Base-by-base conservation (phyloP, 2,888 invertebrate genomes). In the Theodoxus fluviatilis region DNA sequence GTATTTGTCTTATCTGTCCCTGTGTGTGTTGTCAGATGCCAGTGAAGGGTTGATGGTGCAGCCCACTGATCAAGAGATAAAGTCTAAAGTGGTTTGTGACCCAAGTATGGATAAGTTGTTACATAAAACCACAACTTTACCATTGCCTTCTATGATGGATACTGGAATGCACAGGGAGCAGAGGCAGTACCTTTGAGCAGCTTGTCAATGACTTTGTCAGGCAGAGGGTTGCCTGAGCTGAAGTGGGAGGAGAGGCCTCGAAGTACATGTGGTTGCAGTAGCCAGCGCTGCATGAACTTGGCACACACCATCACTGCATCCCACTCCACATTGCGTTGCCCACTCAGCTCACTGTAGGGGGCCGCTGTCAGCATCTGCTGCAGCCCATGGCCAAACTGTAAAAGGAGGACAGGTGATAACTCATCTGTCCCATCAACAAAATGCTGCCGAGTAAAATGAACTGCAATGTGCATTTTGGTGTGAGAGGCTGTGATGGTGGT, bases 271-370 rank as follows among this genome's bases (percentile, higher is more conserved):
- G 91, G 90, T 78, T 94, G 92, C 75, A 91, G 92, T 7, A 94
- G 75, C 92, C 94, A 95, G 83, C 93, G 92, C 38, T 71, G 71
- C 91, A 98, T 91, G 69, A 98, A 93, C 79, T 94, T 90, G 0
- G 94, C 92, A 73, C 93, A 92, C 0, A 95, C 91, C 9, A 43
- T 93, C 0, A 94, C 92, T 0, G 94, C 94, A 87, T 98, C 98
- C 95, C 95, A 96, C 89, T 98, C 98, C 0, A 97, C 91, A 85
- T 94, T 94, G 0, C 92, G 92, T 31, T 93, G 88, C 0, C 96
- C 96, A 2, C 95, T 91, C 0, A 95, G 91, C 85, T 96, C 95
- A 0, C 93, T 91, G 86, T 94, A 94, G 22, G 92, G 92, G 0
- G 93, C 92, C 81, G 91, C 92, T 0, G 95, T 94, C 40, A 98